phyloP scores from a whole-genome alignment of 2,797 vertebrate species.

The Florisuga fusca region DNA sequence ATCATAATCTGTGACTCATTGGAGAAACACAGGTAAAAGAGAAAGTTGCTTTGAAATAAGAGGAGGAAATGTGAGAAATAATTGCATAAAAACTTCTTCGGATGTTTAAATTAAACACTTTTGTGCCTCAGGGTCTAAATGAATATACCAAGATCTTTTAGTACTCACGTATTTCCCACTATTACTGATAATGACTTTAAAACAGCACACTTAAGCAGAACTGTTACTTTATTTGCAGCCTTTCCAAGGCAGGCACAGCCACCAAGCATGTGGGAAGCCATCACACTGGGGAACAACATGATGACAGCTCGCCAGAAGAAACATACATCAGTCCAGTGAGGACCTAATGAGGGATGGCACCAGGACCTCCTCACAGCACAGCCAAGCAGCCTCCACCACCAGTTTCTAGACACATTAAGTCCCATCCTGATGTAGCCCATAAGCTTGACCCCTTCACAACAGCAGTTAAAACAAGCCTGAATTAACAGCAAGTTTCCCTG shows the following conservation, averaged over 20 bases:
- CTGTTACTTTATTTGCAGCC: neutral
- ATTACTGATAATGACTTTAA: slow-evolving; percentile 17
- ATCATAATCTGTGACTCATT: neutral
- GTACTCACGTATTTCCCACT: neutral
- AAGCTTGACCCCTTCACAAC: neutral
- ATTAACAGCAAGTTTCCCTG: neutral
- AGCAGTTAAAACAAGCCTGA: neutral
- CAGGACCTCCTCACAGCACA: accelerated
- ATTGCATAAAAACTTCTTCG: slow-evolving; percentile 1
- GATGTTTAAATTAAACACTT: slow-evolving; percentile 26
- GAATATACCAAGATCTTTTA: neutral
- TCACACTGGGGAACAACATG: neutral
- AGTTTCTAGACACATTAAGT: accelerated
- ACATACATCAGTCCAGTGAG: neutral
- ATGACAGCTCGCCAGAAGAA: neutral
- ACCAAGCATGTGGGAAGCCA: neutral
- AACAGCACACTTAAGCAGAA: neutral
- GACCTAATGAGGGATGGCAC: neutral
- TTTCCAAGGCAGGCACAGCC: accelerated
- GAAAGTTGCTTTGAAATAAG: slow-evolving; percentile 3
- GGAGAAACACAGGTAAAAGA: neutral
- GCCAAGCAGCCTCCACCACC: neutral
- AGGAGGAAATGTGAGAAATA: neutral
- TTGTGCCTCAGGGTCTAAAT: neutral
- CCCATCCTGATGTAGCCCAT: neutral